Conservation (phyloP, 2,113 vertebrate genomes). For the Vombatus ursinus region DNA sequence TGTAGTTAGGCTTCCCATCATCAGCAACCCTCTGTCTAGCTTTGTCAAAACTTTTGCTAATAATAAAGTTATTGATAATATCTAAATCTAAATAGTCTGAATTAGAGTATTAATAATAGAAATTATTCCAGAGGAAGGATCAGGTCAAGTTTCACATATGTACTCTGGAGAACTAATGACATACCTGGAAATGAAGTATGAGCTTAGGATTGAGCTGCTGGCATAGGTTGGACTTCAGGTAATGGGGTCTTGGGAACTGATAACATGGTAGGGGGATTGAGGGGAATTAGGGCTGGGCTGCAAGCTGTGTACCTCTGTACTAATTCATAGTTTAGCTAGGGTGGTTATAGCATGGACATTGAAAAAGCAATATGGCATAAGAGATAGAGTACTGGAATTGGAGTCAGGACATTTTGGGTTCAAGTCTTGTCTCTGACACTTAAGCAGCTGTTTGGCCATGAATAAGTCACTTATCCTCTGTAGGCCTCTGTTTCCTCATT, state of each 20-base stretch:
- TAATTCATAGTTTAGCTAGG: neutral
- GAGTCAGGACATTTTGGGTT: neutral
- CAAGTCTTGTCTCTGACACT: neutral
- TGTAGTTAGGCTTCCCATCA: neutral
- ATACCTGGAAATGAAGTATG: neutral
- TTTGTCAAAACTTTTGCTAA: neutral
- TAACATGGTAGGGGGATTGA: neutral
- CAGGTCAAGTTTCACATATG: neutral
- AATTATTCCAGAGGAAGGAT: neutral
- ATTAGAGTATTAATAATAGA: neutral
- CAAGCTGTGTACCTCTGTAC: neutral
- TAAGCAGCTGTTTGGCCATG: neutral
- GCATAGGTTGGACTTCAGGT: neutral
- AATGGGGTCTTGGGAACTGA: neutral
- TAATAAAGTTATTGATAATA: neutral
- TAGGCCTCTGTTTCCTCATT: neutral
- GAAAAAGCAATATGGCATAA: neutral
- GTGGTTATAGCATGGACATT: neutral
- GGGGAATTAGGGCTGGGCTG: neutral
- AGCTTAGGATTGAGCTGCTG: neutral
- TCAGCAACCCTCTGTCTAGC: neutral
- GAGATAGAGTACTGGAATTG: neutral
- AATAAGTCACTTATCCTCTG: neutral
- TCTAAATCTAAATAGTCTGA: neutral
- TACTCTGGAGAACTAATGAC: neutral